A percentile compares a stretch with the other conserved stretches of the same genome.
phyloP scores from a whole-genome alignment of 1,140 invertebrate species.

The Panagrolaimus sp. region DNA sequence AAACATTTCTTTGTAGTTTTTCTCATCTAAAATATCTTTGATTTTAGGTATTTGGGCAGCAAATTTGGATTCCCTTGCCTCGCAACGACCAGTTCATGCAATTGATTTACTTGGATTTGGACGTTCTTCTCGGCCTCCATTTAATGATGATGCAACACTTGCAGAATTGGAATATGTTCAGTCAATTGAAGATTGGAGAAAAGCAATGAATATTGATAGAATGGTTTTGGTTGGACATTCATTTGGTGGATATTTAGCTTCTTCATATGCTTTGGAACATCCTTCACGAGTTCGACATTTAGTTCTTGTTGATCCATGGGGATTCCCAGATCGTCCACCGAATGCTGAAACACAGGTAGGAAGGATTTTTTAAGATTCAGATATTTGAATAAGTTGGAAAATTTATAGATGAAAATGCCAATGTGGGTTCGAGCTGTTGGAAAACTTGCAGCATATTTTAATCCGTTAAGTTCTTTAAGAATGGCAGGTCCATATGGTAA shows the following conservation, averaged over 20 bases:
- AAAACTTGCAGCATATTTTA: conserved; percentile 68
- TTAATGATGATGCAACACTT: conserved; percentile 72
- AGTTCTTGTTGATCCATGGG: conserved; percentile 93
- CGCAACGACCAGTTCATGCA: conserved; percentile 80
- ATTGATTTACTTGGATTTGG: conserved; percentile 88
- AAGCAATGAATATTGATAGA: conserved; percentile 78
- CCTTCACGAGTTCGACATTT: conserved; percentile 74
- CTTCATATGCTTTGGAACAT: conserved; percentile 78
- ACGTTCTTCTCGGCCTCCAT: conserved; percentile 78
- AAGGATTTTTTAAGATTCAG: neutral
- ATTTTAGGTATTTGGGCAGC: conserved; percentile 61
- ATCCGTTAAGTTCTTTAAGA: conserved; percentile 81
- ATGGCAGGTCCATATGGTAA: conserved; percentile 76
- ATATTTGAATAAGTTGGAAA: neutral
- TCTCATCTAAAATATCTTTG: no score
- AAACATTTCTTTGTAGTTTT: no score
- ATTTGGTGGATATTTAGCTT: conserved; percentile 78
- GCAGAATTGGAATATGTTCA: conserved; percentile 82
- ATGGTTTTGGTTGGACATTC: conserved; percentile 88
- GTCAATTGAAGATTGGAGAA: conserved; percentile 88
- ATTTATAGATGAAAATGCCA: neutral
- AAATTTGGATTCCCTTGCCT: conserved; percentile 71
- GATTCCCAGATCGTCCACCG: conserved; percentile 73
- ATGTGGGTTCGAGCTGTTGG: conserved; percentile 33
- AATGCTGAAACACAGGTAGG: conserved; percentile 66